phyloP scores from a whole-genome alignment of 2,888 invertebrate species.

The Drosophila antonietae region DNA sequence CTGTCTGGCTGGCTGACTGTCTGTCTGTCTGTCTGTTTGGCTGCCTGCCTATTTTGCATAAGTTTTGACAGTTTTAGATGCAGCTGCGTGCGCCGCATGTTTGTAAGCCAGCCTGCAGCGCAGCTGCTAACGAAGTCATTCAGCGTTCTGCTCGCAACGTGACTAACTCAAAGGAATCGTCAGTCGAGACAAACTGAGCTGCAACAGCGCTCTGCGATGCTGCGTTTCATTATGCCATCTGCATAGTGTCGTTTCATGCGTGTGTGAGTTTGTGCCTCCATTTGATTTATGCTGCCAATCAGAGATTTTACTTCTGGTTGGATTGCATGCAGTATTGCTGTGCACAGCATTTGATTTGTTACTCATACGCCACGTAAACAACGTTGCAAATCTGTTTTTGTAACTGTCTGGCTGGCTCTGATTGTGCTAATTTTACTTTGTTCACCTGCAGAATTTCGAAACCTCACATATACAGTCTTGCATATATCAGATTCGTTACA shows the following conservation, averaged over 20 bases:
- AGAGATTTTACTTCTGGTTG: constrained; percentile 70
- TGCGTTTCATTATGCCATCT: constrained; percentile 70
- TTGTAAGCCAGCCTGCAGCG: constrained; percentile 35
- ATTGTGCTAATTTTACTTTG: background rate
- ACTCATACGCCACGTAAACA: constrained; percentile 78
- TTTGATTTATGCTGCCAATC: constrained; percentile 80
- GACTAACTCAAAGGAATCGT: constrained; percentile 51
- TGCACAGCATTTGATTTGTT: constrained; percentile 70
- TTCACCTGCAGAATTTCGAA: background rate
- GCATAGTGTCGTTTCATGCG: constrained; percentile 8
- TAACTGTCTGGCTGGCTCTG: background rate
- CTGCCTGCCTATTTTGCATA: constrained; percentile 72
- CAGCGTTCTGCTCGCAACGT: constrained; percentile 63
- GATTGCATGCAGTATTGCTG: constrained; percentile 34
- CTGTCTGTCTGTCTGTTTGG: background rate
- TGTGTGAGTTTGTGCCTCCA: constrained; percentile 1
- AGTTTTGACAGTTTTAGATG: constrained; percentile 74
- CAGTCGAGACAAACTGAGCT: constrained; percentile 19
- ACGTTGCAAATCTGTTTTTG: constrained; percentile 61
- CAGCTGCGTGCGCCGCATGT: constrained; percentile 34
- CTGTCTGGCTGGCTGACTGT: constrained; percentile 15
- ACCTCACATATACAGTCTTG: background rate
- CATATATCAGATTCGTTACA: constrained; percentile 15
- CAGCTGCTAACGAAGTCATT: constrained; percentile 76
- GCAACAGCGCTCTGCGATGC: constrained; percentile 58